Percentiles rank a stretch among this genome's conserved stretches.
Conservation (phyloP, 2,888 invertebrate species). For the Polyommatus iphigenia region DNA sequence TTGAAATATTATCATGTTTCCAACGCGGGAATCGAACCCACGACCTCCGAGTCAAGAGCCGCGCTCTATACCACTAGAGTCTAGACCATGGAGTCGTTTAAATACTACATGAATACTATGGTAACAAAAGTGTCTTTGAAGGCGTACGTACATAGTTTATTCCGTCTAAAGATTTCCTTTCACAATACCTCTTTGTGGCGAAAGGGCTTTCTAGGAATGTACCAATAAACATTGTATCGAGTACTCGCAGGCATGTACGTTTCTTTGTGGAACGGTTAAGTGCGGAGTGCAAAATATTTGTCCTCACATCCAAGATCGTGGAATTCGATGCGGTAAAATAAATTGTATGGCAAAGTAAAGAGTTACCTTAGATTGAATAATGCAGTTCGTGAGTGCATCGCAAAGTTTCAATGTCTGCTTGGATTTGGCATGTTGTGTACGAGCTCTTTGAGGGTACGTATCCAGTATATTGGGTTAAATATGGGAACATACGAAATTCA, state of each 20-base stretch:
- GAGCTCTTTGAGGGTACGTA: neutral
- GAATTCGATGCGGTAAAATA: constrained; percentile 38
- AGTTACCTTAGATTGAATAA: constrained; percentile 28
- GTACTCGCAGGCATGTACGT: constrained; percentile 31
- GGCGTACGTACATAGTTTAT: neutral
- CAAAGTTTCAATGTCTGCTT: neutral
- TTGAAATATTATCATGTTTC: too few relatives aligned
- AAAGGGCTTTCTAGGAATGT: neutral
- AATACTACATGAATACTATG: neutral
- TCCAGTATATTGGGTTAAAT: neutral
- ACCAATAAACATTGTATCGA: constrained; percentile 33
- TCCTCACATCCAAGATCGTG: constrained; percentile 36
- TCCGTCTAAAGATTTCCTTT: constrained; percentile 7
- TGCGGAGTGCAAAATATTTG: constrained; percentile 41
- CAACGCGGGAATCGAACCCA: too few relatives aligned
- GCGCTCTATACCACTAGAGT: too few relatives aligned
- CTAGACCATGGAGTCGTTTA: too few relatives aligned
- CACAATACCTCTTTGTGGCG: constrained; percentile 2
- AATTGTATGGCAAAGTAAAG: constrained; percentile 38
- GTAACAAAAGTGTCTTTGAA: neutral
- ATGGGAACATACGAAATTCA: too few relatives aligned
- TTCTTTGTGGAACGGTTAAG: constrained; percentile 38
- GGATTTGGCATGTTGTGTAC: neutral
- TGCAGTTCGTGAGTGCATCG: constrained; percentile 23
- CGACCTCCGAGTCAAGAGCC: too few relatives aligned